These are phyloP conservation scores for Melipona quadrifasciata DNA, from an alignment of 1,140 invertebrate genomes.

Conservation along the genomic window DNA sequence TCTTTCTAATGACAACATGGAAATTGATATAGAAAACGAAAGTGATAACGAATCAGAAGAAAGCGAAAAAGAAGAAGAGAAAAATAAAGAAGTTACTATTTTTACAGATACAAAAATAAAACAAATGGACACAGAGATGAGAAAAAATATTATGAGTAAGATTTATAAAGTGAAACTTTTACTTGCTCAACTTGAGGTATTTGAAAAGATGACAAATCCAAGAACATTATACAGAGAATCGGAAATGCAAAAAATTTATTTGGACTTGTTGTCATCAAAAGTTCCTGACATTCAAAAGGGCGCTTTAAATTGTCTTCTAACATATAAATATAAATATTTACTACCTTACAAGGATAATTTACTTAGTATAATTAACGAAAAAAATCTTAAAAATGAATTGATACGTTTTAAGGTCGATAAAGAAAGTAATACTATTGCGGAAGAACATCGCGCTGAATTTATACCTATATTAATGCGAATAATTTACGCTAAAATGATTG, in stretches of 20 bases:
- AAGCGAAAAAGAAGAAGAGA: conserved; percentile 63
- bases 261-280: conserved; percentile 90
- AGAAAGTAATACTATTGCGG: conserved; percentile 85
- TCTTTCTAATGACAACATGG: conserved; percentile 44
- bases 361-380: conserved; percentile 91
- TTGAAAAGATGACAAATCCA: conserved; percentile 91
- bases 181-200: conserved; percentile 88
- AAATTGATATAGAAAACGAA: conserved; percentile 61
- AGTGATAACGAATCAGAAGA: conserved; percentile 62
- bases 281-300: conserved; percentile 91
- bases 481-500: conserved; percentile 94
- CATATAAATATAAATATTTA: conserved; percentile 91
- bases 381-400: conserved; percentile 93
- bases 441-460: conserved; percentile 88
- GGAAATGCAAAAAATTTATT: conserved; percentile 88
- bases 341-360: conserved; percentile 90
- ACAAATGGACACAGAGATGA: conserved; percentile 23
- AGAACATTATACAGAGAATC: conserved; percentile 89
- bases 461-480: conserved; percentile 93
- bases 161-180: conserved; percentile 85
- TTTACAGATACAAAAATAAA: conserved; percentile 56
- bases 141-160: conserved; percentile 61
- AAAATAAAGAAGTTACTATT: conserved; percentile 2
- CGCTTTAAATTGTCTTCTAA: conserved; percentile 91
- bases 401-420: conserved; percentile 89